Evolutionary conservation across 2,113 vertebrate genomes (phyloP), one percentile per base, ranked within the genome.

Genomic region (Sitta europaea): DNA sequence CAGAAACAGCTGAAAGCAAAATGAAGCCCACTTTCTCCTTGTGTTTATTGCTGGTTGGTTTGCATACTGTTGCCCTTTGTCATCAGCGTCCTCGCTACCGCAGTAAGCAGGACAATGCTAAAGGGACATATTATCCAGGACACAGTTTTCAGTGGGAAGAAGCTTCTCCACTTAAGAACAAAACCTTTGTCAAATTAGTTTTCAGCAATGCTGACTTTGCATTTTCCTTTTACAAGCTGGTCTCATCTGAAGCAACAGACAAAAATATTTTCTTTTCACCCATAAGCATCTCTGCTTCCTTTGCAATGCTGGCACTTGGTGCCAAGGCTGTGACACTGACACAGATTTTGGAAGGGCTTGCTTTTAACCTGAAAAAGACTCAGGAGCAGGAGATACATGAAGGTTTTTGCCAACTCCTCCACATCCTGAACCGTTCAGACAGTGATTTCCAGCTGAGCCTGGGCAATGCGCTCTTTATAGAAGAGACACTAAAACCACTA

Each of bases 231-330:
- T 99, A 99, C 94, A 98, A 98, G 91, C 75, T 92, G 15, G 91
- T 99, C 2, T 67, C 86, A 35, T 91, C 97, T 0, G 88, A 96
- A 51, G 51, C 12, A 54, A 92, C 20, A 0, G 8, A 48, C 27
- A 50, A 93, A 90, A 99, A 99, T 92, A 78, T 99, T 95, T 98
- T 99, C 97, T 99, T 98, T 93, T 99, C 99, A 1, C 99, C 99
- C 1, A 28, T 99, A 93, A 98, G 98, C 59, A 98, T 99, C 94
- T 95, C 98, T 79, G 58, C 89, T 5, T 96, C 98, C 68, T 96
- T 99, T 86, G 98, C 98, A 90, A 96, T 99, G 98, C 70, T 99
- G 47, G 96, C 98, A 10, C 74, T 98, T 0, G 99, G 98, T 11
- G 97, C 99, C 13, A 92, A 89, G 15, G 97, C 97, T 12, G 61